A percentile compares a stretch with the other conserved stretches of the same genome.
phyloP scores from a whole-genome alignment of 1,140 invertebrate species.

The Medauroidea extradentata region DNA sequence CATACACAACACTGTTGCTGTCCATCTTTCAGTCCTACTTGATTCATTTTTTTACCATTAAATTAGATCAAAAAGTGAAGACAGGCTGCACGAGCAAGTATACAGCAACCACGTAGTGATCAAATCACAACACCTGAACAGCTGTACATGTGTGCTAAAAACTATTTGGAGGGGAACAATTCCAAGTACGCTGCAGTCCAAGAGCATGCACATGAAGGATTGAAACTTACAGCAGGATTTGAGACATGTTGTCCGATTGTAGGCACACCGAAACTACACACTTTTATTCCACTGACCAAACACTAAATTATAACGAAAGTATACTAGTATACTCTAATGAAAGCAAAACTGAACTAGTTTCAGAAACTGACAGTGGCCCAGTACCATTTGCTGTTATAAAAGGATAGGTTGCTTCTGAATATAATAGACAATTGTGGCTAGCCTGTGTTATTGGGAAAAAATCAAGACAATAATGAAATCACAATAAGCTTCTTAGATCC shows the following conservation, averaged over 20 bases:
- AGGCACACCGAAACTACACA: too few relatives aligned
- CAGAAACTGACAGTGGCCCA: background rate
- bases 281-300: conserved; percentile 2
- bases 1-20: conserved; percentile 18
- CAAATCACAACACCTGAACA: conserved; percentile 18
- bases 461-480: too few relatives aligned
- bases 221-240: background rate
- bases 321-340: background rate
- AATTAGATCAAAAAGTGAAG: conserved; percentile 18
- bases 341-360: background rate
- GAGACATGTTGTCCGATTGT: background rate
- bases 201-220: background rate
- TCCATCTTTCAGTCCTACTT: conserved; percentile 17
- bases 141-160: conserved; percentile 13
- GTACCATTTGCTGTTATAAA: background rate
- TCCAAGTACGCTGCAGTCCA: background rate
- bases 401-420: background rate
- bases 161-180: background rate
- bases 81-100: conserved; percentile 23
- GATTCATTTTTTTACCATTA: background rate
- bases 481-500: too few relatives aligned
- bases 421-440: background rate
- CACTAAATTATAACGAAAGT: too few relatives aligned
- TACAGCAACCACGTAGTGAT: conserved; percentile 18
- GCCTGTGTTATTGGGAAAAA: background rate